Evolutionary conservation across 2,888 invertebrate genomes (phyloP), one percentile per base, ranked within the genome.

Genomic region (Eristalis tenax): DNA sequence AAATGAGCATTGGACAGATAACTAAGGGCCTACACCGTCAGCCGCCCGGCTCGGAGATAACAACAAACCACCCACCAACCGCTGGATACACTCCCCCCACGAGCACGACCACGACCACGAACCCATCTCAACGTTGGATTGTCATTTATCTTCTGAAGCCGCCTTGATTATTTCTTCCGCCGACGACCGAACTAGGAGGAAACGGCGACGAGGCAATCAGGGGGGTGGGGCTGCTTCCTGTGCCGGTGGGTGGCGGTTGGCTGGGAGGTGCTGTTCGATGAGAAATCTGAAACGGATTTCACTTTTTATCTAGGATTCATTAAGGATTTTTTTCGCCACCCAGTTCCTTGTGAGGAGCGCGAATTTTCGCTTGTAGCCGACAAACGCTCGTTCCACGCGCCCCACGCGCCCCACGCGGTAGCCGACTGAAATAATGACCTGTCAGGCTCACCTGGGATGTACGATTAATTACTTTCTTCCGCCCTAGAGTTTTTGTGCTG

Each of bases 381-480:
- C 43, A 18, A 15, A 23, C 28, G 3, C n/a, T 32, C 15, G 28
- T 15, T 28, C 23, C 22, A n/a, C 6, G 23, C 23, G 26, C 26
- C 3, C 8, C 32, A 15, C 22, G 11, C 18, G 13, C 64, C 3
- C 32, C 26, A 13, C 28, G 65, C 64, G 68, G 76, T 79, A 71
- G 83, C 83, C 80, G 75, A 76, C 87, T 59, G 83, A 83, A 87
- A 76, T 87, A 87, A 87, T 87, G 83, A 80, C 87, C 87, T 83
- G 87, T 87, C 87, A 87, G 78, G 79, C 76, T 77, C 87, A 87
- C 87, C 87, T 87, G 87, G 79, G 83, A 80, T 80, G 71, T 50
- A 87, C 76, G 83, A 87, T 87, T 87, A 87, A 87, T 87, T 83
- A 87, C 83, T 83, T 80, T 80, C 79, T 83, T 87, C 87, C 87